These are phyloP conservation scores for Eubasilissa regina DNA, from an alignment of 1,140 invertebrate genomes.

Conservation along the genomic window DNA sequence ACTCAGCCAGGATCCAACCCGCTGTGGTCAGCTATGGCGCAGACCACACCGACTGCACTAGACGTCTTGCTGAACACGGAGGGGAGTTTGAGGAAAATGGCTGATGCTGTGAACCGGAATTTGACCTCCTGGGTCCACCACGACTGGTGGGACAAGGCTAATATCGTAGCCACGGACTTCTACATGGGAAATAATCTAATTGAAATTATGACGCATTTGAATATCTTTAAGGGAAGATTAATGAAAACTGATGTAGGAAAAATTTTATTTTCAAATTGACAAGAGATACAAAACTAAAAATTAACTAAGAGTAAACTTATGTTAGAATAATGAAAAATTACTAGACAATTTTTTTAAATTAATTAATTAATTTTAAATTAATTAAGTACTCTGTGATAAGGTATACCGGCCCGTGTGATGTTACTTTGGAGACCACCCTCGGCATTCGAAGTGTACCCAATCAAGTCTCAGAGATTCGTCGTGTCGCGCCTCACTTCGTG, in stretches of 20 bases:
- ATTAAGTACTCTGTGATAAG: too few species aligned
- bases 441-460: too few species aligned
- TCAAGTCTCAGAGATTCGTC: too few species aligned
- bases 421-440: too few species aligned
- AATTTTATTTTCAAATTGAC: background rate
- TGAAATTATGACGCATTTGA: slow-evolving; percentile 63
- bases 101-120: slow-evolving; percentile 79
- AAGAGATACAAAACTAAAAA: too few species aligned
- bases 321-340: too few species aligned
- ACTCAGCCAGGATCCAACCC: slow-evolving; percentile 65
- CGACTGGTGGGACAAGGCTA: slow-evolving; percentile 78
- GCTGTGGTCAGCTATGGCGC: slow-evolving; percentile 86
- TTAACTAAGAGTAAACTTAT: too few species aligned
- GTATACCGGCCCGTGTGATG: too few species aligned
- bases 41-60: slow-evolving; percentile 81
- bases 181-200: slow-evolving; percentile 85
- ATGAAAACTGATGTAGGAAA: background rate
- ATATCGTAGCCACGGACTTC: slow-evolving; percentile 85
- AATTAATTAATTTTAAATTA: too few species aligned
- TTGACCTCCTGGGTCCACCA: slow-evolving; percentile 78
- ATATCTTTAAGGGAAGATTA: slow-evolving; percentile 45
- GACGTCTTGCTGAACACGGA: slow-evolving; percentile 79
- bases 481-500: too few species aligned
- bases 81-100: slow-evolving; percentile 79
- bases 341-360: too few species aligned